A percentile compares a stretch with the other conserved stretches of the same genome.
These are phyloP conservation scores for Myioborus miniatus DNA, from an alignment of 2,797 vertebrate species.

Conservation along the genomic window DNA sequence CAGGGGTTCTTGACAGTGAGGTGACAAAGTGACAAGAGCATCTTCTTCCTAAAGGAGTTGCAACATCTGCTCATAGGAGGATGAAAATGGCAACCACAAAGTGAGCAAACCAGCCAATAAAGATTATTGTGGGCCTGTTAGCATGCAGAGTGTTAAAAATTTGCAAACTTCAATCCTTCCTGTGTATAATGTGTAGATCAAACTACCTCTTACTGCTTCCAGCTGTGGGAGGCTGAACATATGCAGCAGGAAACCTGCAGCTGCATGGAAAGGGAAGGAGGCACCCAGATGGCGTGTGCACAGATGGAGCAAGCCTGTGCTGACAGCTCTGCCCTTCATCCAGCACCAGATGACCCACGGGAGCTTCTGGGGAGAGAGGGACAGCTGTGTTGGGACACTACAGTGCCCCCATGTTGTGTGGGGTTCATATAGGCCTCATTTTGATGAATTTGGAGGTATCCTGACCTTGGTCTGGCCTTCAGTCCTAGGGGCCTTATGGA, in stretches of 20 bases:
- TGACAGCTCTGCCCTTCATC: accelerated
- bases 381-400: neutral
- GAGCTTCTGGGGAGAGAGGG: neutral
- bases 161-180: neutral
- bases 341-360: accelerated
- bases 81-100: neutral
- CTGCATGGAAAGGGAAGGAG: neutral
- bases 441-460: neutral
- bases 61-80: neutral
- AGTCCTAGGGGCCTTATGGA: accelerated
- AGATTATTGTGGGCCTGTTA: neutral
- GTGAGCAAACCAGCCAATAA: neutral
- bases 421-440: neutral
- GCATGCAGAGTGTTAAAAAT: neutral
- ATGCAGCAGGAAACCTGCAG: conserved; percentile 1
- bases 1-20: neutral
- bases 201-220: conserved; percentile 22
- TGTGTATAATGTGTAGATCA: neutral
- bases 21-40: neutral
- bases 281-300: neutral
- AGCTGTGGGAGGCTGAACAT: conserved; percentile 31
- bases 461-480: neutral
- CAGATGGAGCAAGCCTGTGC: neutral
- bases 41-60: neutral
- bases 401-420: neutral